These are phyloP conservation scores for Anguilla anguilla DNA, from an alignment of 2,797 vertebrate genomes.

Conservation along the genomic window DNA sequence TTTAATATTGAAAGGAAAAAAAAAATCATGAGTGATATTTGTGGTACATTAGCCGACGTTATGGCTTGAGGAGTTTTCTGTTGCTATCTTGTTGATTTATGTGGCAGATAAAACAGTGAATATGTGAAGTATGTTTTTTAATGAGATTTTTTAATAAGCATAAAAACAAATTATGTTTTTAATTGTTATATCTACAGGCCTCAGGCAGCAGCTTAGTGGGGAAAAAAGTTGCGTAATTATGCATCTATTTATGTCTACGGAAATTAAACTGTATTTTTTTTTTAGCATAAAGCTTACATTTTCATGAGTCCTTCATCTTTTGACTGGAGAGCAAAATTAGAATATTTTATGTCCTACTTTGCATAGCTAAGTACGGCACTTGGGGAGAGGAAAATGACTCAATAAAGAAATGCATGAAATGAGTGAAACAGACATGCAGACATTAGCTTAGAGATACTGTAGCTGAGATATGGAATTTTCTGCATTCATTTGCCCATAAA, in stretches of 20 bases:
- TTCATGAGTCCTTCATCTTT: background rate
- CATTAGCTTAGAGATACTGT: background rate
- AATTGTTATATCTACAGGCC: slow-evolving; percentile 19
- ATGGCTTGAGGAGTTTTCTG: slow-evolving; percentile 24
- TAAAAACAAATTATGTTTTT: slow-evolving; percentile 19
- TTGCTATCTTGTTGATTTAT: slow-evolving; percentile 24
- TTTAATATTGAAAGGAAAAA: slow-evolving; percentile 3
- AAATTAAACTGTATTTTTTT: slow-evolving; percentile 20
- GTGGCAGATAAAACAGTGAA: slow-evolving; percentile 14
- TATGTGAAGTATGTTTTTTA: slow-evolving; percentile 14
- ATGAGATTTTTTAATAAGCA: slow-evolving; percentile 36
- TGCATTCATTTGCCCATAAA: background rate
- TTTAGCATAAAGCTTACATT: background rate
- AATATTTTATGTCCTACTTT: slow-evolving; percentile 5
- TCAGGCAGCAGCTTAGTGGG: background rate
- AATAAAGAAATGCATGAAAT: background rate
- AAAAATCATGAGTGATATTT: background rate
- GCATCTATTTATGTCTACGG: slow-evolving; percentile 29
- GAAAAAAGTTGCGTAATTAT: slow-evolving; percentile 25
- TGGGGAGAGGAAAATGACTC: slow-evolving; percentile 1
- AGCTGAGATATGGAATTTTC: background rate
- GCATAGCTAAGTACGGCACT: background rate
- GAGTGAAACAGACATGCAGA: background rate
- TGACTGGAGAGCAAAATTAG: background rate
- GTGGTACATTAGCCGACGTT: background rate